A percentile compares a stretch with the other conserved stretches of the same genome.
Conservation (phyloP, 2,797 vertebrate species). For the Anguilla obscura region DNA sequence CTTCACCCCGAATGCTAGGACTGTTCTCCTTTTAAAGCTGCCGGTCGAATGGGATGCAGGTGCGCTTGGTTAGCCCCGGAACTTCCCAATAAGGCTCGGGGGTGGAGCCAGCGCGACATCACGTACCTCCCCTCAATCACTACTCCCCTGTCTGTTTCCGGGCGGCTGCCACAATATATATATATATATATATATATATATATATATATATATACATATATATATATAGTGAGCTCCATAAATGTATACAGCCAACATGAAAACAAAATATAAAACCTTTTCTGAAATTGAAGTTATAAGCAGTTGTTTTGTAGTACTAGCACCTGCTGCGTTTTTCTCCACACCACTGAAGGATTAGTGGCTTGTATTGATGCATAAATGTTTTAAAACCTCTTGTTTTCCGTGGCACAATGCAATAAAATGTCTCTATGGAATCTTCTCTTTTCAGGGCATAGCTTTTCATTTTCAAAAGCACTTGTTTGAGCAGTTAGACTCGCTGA, state of each 20-base stretch:
- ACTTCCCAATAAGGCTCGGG: no score
- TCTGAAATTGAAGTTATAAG: not conserved
- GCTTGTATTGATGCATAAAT: not conserved
- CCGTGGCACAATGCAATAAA: conserved; percentile 16
- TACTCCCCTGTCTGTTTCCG: no score
- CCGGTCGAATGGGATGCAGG: no score
- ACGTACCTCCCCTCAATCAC: no score
- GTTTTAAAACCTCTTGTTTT: not conserved
- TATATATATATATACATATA: no score
- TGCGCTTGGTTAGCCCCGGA: no score
- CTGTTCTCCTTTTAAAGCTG: no score
- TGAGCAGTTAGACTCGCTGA: conserved; percentile 54
- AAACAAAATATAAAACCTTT: not conserved
- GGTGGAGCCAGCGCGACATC: no score
- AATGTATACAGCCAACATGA: no score
- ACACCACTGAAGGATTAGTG: not conserved
- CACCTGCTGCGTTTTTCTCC: not conserved
- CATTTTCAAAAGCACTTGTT: conserved; percentile 19
- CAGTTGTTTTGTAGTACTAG: not conserved
- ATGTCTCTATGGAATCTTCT: not conserved
- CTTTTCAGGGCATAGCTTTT: conserved; percentile 1
- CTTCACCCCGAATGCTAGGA: no score
- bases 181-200: no score
- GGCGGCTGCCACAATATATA: no score
- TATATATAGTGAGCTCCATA: not conserved